phyloP scores from a whole-genome alignment of 2,797 vertebrate species.

The Falco rusticolus region DNA sequence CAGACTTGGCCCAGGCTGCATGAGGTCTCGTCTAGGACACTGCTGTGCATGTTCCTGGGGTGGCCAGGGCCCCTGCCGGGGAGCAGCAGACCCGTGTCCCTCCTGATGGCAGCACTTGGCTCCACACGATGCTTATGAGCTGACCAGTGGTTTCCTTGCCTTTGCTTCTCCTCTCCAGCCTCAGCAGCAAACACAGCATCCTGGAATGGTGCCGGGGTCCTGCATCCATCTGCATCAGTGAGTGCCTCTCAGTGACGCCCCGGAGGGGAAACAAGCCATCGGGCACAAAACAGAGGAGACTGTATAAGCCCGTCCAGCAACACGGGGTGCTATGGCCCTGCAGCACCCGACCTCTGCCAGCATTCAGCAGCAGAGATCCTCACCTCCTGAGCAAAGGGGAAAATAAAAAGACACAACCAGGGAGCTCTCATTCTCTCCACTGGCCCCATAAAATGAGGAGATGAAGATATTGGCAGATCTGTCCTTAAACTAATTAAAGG shows the following conservation, averaged over 20 bases:
- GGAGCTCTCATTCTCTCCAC: background rate
- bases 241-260: background rate
- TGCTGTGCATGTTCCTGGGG: background rate
- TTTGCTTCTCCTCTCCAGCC: background rate
- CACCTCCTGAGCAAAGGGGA: background rate
- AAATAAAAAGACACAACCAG: background rate
- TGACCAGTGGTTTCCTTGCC: background rate
- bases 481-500: background rate
- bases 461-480: background rate
- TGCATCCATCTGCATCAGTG: no score
- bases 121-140: accelerated
- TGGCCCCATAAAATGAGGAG: background rate
- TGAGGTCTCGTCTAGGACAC: background rate
- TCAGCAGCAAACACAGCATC: background rate
- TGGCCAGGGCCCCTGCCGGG: accelerated
- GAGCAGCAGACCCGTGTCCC: background rate
- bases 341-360: background rate
- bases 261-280: accelerated
- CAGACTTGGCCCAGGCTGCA: background rate
- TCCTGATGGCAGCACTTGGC: background rate
- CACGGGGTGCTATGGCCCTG: no score
- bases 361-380: no score
- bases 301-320: background rate
- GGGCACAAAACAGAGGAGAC: accelerated
- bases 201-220: background rate